Conservation (phyloP, 2,888 invertebrate species). For the Bhutanitis thaidina region DNA sequence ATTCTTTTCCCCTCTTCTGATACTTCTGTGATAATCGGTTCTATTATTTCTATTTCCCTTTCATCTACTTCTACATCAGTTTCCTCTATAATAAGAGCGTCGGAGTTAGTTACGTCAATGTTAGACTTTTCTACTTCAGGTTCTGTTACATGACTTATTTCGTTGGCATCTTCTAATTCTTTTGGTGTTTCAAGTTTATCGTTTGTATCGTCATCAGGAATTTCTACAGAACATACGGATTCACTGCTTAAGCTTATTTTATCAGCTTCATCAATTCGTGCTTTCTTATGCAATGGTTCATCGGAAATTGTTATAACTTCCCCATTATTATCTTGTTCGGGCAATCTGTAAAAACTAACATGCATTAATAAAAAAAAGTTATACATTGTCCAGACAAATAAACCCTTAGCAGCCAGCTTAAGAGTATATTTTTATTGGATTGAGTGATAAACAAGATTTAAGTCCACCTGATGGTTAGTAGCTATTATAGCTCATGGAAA, state of each 20-base stretch:
- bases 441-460: no score
- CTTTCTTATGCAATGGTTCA: slow-evolving; percentile 51
- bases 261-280: slow-evolving; percentile 42
- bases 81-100: slow-evolving; percentile 21
- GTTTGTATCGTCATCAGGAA: slow-evolving; percentile 35
- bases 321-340: slow-evolving; percentile 29
- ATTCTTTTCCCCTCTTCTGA: slow-evolving; percentile 1
- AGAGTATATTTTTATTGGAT: no score
- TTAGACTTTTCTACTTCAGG: neutral
- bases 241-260: slow-evolving; percentile 62
- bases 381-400: no score
- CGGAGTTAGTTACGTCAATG: neutral
- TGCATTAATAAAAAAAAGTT: no score
- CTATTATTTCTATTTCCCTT: slow-evolving; percentile 8
- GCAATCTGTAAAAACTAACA: slow-evolving; percentile 37
- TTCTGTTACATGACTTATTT: slow-evolving; percentile 19
- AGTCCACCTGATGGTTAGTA: no score
- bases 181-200: neutral
- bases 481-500: no score
- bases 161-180: slow-evolving; percentile 21
- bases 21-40: slow-evolving; percentile 1
- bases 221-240: slow-evolving; percentile 46
- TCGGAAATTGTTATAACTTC: slow-evolving; percentile 44
- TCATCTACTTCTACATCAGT: slow-evolving; percentile 22
- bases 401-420: no score